phyloP scores from a whole-genome alignment of 2,888 invertebrate genomes.

The Amphipyra tragopoginis region DNA sequence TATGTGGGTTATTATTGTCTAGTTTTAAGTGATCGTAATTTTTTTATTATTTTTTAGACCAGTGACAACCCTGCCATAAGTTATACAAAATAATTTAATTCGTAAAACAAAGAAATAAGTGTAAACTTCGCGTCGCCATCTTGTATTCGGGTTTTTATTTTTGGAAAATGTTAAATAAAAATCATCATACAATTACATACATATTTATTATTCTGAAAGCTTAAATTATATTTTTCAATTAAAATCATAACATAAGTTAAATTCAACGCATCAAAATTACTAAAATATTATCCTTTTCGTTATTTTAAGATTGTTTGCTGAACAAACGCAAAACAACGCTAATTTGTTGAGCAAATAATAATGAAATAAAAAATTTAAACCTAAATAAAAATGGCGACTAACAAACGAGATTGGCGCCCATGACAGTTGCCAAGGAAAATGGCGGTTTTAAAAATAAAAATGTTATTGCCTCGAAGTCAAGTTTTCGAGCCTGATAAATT shows the following conservation, averaged over 20 bases:
- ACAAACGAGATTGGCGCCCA: conserved; percentile 21
- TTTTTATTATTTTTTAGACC: conserved; percentile 56
- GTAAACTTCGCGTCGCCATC: conserved; percentile 26
- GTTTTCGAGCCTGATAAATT: conserved; percentile 44
- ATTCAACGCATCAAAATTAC: no score
- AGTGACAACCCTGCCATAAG: conserved; percentile 60
- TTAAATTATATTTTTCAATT: no score
- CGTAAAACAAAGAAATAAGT: conserved; percentile 29
- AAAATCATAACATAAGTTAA: no score
- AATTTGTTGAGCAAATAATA: conserved; percentile 10
- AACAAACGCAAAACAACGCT: neutral
- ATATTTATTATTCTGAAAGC: no score
- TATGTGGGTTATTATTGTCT: conserved; percentile 81
- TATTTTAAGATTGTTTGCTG: no score
- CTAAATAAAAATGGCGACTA: conserved; percentile 37
- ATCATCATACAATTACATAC: neutral
- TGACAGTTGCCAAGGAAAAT: conserved; percentile 37
- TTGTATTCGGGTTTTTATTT: conserved; percentile 16
- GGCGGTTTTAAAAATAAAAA: conserved; percentile 38
- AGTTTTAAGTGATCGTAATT: conserved; percentile 66
- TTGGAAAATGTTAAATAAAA: neutral
- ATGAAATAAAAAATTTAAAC: conserved; percentile 13
- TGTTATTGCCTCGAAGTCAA: conserved; percentile 33
- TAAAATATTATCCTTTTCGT: no score
- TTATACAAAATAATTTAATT: conserved; percentile 50